These are phyloP conservation scores for Hemicentrotus pulcherrimus DNA, from an alignment of 35 echinoderm and acorn worm genomes.

Conservation along the genomic window DNA sequence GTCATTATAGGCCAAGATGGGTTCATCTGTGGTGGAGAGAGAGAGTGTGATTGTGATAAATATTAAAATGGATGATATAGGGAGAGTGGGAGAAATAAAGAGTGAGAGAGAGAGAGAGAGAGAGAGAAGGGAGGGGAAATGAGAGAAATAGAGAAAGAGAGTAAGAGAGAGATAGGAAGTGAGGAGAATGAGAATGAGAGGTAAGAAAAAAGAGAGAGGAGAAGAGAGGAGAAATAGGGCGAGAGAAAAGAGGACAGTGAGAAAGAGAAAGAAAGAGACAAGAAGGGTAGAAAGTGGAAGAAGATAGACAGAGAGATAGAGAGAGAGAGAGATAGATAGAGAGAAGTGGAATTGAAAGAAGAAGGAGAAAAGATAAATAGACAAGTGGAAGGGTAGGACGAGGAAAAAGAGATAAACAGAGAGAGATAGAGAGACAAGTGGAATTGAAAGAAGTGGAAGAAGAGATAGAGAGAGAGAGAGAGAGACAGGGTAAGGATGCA, in stretches of 20 bases:
- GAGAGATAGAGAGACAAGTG: neutral
- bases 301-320: neutral
- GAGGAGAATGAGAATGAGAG: neutral
- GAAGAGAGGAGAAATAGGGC: neutral
- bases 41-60: neutral
- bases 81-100: neutral
- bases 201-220: neutral
- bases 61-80: neutral
- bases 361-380: neutral
- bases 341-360: neutral
- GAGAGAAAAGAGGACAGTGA: neutral
- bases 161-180: neutral
- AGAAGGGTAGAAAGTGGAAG: neutral
- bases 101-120: neutral
- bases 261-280: neutral
- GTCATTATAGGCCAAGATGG: constrained; percentile 65
- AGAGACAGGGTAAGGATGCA: too few species aligned
- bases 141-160: neutral
- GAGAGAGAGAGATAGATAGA: neutral
- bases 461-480: neutral
- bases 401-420: neutral
- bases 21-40: constrained; percentile 42
- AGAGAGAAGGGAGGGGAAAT: neutral
- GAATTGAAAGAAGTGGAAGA: neutral
- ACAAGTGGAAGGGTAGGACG: neutral